Percentiles rank a stretch among this genome's conserved stretches.
Evolutionary conservation across 2,113 vertebrate species (phyloP).

Genomic region (Cinclus cinclus): DNA sequence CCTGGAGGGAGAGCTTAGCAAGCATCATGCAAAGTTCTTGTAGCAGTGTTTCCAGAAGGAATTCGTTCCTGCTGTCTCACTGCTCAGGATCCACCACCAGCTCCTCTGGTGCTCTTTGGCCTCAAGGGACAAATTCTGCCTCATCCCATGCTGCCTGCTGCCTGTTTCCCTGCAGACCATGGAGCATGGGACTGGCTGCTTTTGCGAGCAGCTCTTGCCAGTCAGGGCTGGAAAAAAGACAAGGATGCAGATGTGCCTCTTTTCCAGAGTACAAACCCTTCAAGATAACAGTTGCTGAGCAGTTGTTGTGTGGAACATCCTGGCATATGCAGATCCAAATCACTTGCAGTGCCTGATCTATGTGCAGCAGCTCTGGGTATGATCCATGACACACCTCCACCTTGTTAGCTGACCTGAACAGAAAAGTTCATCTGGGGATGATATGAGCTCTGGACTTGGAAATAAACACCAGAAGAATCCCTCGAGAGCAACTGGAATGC

Average conservation of each 20-base stretch:
- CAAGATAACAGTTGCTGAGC: neutral
- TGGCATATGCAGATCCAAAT: neutral
- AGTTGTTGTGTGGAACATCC: rapidly evolving
- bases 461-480: neutral
- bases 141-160: neutral
- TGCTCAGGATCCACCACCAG: neutral
- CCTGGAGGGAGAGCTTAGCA: neutral
- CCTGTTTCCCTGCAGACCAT: neutral
- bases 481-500: neutral
- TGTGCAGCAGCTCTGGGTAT: neutral
- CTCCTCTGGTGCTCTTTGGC: neutral
- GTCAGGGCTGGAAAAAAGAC: neutral
- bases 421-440: neutral
- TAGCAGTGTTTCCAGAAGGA: neutral
- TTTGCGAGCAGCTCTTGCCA: neutral
- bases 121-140: neutral
- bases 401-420: neutral
- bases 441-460: neutral
- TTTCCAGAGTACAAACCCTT: neutral
- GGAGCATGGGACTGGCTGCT: neutral
- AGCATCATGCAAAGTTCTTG: neutral
- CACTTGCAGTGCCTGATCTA: neutral
- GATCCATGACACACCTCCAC: neutral
- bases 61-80: neutral
- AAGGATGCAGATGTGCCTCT: neutral